Evolutionary conservation across 2,888 invertebrate species (phyloP), one percentile per base, ranked within the genome.

Genomic region (Campopleginae sp.): DNA sequence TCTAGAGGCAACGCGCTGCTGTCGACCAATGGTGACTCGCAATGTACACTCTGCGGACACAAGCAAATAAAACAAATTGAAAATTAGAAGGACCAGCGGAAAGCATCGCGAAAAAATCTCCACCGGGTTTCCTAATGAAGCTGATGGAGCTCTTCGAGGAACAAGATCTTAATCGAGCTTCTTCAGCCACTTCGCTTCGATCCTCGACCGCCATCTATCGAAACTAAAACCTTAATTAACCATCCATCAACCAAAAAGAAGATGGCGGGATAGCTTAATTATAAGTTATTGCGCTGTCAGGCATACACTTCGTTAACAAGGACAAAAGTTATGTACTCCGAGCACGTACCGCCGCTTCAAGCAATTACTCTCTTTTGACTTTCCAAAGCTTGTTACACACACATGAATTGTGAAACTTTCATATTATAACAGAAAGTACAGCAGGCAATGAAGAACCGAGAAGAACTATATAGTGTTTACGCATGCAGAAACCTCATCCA

Each of bases 1-100:
- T 97, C 97, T 90, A 97, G 94, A 66, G 97, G 97, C 90, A 97
- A 94, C 68, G 97, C 96, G 79, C 97, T 97, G 86, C 97, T 97
- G 93, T 97, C 97, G 88, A 97, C 95, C 88, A 96, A 94, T 86
- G 97, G 97, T 86, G 97, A 96, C 93, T 97, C 97, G 94, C 97
- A 96, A 94, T 95, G 95, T 93, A 96, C 96, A 94, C 96, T 96
- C 97, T 97, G 95, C 51, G 95, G 95, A 58, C 88, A 38, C 14
- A 87, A 88, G 19, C 4, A 23, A 23, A n/a, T 10, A 31, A 88
- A 86, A 82, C 71, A 27, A 27, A 27, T 58, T 58, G 8, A 38
- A 38, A 38, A 38, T 38, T 10, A 8, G 7, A 7, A 10, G 38
- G 38, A 5, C 38, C 38, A 38, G 38, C 38, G 10, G 1, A 7